Conservation (phyloP, 2,797 vertebrate genomes). For the Pipistrellus pipistrellus region DNA sequence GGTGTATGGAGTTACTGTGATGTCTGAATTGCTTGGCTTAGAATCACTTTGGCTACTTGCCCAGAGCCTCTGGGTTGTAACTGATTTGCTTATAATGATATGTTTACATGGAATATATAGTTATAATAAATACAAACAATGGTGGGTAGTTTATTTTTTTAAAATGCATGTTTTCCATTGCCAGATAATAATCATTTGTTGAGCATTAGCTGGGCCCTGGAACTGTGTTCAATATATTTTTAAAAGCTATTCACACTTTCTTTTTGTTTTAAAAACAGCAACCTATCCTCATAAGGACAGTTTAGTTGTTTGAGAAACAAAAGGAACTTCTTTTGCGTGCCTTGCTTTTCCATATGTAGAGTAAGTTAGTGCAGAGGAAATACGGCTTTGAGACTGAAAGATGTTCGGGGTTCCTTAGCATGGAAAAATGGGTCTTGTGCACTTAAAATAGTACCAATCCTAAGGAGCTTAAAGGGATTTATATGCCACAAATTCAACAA, state of each 20-base stretch:
- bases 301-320: slow-evolving; percentile 40
- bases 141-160: neutral
- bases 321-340: neutral
- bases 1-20: neutral
- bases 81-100: slow-evolving; percentile 59
- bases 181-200: slow-evolving; percentile 48
- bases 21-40: neutral
- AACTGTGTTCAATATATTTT: slow-evolving; percentile 16
- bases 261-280: slow-evolving; percentile 53
- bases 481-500: neutral
- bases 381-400: neutral
- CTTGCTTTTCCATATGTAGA: neutral
- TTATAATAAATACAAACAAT: slow-evolving; percentile 55
- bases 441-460: slow-evolving; percentile 3
- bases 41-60: slow-evolving; percentile 47
- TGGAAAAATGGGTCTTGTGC: neutral
- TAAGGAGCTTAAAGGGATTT: slow-evolving; percentile 7
- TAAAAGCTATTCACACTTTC: slow-evolving; percentile 27
- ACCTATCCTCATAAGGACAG: neutral
- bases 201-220: neutral
- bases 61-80: neutral
- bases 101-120: slow-evolving; percentile 48
- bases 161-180: slow-evolving; percentile 1
- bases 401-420: neutral
- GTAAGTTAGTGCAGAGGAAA: neutral